Evolutionary conservation across 2,888 invertebrate genomes (phyloP).

Genomic region (Marronus borbonicus): DNA sequence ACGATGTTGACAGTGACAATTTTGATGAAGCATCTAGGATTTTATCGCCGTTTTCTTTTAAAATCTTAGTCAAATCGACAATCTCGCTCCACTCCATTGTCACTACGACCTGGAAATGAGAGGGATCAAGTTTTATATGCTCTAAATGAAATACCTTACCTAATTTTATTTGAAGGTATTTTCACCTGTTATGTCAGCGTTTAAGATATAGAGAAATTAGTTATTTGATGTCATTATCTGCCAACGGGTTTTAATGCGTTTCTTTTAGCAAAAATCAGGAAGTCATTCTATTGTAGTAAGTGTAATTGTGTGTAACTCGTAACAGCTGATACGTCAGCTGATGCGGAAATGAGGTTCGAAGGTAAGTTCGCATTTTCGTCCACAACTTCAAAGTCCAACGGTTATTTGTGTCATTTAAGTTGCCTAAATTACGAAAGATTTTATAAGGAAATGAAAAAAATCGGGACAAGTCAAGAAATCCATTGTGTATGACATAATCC

Average conservation of each 20-base stretch:
- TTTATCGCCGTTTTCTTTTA: conserved; percentile 75
- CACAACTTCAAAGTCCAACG: too few species aligned
- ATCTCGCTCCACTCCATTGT: conserved; percentile 59
- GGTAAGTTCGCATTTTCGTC: too few species aligned
- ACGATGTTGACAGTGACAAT: conserved; percentile 72
- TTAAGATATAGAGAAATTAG: neutral
- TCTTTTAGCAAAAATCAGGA: conserved; percentile 13
- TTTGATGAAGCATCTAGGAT: conserved; percentile 74
- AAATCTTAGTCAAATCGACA: conserved; percentile 71
- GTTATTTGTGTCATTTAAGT: too few species aligned
- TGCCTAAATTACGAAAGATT: too few species aligned
- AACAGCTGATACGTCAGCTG: conserved; percentile 45
- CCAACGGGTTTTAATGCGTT: neutral
- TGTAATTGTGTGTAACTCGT: conserved; percentile 7
- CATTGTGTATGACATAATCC: too few species aligned
- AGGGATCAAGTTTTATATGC: neutral
- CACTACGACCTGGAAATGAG: conserved; percentile 39
- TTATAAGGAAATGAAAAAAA: too few species aligned
- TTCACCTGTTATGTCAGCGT: neutral
- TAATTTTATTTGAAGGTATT: neutral
- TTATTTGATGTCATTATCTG: conserved; percentile 32
- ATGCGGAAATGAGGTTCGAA: neutral
- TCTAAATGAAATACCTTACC: neutral
- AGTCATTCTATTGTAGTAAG: conserved; percentile 18
- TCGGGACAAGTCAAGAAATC: too few species aligned